phyloP scores from a whole-genome alignment of 2,797 vertebrate species.

The Rhinatrema bivittatum region DNA sequence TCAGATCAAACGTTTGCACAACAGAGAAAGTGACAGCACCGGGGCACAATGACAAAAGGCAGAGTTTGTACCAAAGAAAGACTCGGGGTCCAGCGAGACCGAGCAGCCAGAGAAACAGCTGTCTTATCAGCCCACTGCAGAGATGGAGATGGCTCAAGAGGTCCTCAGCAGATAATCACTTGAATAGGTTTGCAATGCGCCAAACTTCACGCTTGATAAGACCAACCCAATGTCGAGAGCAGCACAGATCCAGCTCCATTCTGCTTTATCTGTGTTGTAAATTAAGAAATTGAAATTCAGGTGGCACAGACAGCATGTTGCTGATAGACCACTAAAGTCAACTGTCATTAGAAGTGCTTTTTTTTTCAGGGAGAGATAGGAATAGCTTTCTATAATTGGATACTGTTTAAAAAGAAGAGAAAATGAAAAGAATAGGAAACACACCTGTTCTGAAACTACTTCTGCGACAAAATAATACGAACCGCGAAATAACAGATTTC shows the following conservation, averaged over 20 bases:
- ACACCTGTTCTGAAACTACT: constrained; percentile 10
- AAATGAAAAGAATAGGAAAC: neutral
- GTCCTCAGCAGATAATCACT: constrained; percentile 64
- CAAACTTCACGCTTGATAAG: constrained; percentile 64
- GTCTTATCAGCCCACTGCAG: constrained; percentile 69
- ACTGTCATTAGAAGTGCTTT: constrained; percentile 39
- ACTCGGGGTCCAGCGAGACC: constrained; percentile 44
- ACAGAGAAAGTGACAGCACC: constrained; percentile 43
- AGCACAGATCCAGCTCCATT: constrained; percentile 43
- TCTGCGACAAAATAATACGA: too few species aligned
- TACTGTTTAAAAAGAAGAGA: constrained; percentile 4
- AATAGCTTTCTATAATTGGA: constrained; percentile 22
- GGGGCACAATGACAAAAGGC: constrained; percentile 52
- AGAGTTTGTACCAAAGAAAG: constrained; percentile 46
- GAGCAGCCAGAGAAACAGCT: constrained; percentile 53
- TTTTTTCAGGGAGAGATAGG: constrained; percentile 23
- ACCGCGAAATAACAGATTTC: too few species aligned
- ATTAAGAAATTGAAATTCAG: constrained; percentile 64
- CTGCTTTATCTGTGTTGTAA: constrained; percentile 50
- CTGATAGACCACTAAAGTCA: constrained; percentile 43
- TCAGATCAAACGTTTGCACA: constrained; percentile 46
- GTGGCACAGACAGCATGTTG: constrained; percentile 38
- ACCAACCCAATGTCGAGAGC: constrained; percentile 40
- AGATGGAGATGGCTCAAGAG: constrained; percentile 61
- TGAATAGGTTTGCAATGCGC: constrained; percentile 59